phyloP scores from a whole-genome alignment of 2,797 vertebrate species.

The Trematomus bernacchii region DNA sequence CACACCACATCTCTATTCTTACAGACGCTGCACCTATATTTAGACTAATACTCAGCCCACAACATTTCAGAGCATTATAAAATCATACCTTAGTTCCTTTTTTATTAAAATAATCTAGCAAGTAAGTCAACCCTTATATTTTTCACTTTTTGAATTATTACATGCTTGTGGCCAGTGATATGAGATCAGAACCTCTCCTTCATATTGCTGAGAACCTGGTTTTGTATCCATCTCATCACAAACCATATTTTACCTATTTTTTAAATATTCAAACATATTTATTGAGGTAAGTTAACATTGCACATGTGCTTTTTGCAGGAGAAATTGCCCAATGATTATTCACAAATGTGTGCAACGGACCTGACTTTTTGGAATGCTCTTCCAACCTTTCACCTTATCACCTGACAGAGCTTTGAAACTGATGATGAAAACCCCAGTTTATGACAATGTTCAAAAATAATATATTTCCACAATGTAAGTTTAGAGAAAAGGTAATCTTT shows the following conservation, averaged over 20 bases:
- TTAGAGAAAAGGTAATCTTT: not conserved
- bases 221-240: not conserved
- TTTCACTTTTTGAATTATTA: not conserved
- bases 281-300: not conserved
- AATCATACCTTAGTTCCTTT: constrained; percentile 21
- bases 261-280: not conserved
- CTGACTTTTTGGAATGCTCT: not conserved
- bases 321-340: not conserved
- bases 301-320: not conserved
- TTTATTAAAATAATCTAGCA: not conserved
- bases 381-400: too few relatives aligned
- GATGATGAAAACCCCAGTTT: too few relatives aligned
- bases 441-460: too few relatives aligned
- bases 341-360: not conserved
- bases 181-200: not conserved
- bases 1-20: constrained; percentile 11
- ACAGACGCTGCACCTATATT: constrained; percentile 37
- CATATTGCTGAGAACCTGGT: not conserved
- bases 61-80: constrained; percentile 12
- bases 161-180: not conserved
- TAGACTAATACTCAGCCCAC: constrained; percentile 23
- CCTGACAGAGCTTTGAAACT: too few relatives aligned
- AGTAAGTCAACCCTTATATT: not conserved
- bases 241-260: not conserved
- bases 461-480: not conserved